Evolutionary conservation across 2,113 vertebrate species (phyloP).

Genomic region (Anarrhichthys ocellatus): DNA sequence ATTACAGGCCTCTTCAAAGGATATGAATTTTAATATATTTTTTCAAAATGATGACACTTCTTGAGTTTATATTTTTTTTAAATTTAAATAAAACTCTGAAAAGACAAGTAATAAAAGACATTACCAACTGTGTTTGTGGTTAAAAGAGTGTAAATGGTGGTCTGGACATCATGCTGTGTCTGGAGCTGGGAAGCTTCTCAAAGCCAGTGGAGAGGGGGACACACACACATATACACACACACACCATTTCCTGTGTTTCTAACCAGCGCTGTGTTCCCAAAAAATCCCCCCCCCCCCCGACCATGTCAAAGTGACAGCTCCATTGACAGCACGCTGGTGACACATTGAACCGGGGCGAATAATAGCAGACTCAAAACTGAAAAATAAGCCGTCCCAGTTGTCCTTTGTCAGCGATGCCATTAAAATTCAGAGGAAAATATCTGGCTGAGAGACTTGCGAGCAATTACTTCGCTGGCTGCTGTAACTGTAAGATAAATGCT

Average conservation of each 20-base stretch:
- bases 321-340: constrained; percentile 60
- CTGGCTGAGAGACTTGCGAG: constrained; percentile 48
- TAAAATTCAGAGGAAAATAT: constrained; percentile 65
- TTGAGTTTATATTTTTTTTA: not conserved
- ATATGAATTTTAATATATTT: not conserved
- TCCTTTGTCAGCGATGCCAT: constrained; percentile 59
- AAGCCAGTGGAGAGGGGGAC: constrained; percentile 39
- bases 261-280: constrained; percentile 37
- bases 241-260: constrained; percentile 61
- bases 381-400: constrained; percentile 49
- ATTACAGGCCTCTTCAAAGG: not conserved
- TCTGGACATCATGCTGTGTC: constrained; percentile 57
- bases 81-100: not conserved
- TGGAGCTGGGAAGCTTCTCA: constrained; percentile 60
- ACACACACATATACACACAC: too few species aligned
- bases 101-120: not conserved
- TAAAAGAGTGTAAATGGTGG: constrained; percentile 49
- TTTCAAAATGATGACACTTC: not conserved
- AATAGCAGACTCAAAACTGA: constrained; percentile 59
- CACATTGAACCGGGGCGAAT: constrained; percentile 59
- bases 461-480: constrained; percentile 52
- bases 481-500: constrained; percentile 38
- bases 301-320: constrained; percentile 62
- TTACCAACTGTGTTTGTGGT: constrained; percentile 37
- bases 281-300: constrained; percentile 15